Evolutionary conservation across 2,113 vertebrate genomes (phyloP), one percentile per base, ranked within the genome.

Genomic region (Gavialis gangeticus): DNA sequence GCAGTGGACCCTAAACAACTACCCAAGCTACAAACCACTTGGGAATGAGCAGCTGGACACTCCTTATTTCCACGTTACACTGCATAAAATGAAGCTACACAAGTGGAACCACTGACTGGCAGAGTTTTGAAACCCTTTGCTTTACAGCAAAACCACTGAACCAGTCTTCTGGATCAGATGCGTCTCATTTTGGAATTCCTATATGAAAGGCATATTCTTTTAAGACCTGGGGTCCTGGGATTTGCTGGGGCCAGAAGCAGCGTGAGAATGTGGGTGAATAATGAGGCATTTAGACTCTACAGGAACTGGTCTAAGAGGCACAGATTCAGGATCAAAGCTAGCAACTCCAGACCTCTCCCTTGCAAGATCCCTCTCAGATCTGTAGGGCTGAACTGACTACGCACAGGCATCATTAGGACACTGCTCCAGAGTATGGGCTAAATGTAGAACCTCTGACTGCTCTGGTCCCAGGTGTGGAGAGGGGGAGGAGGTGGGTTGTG

Each of bases 231-330:
- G 34, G 21, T 21, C 67, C 22, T 71, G 18, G 34, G 5, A 71
- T 71, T 34, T 24, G 67, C 67, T 6, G 37, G 30, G 19, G 19
- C 30, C 37, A 71, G 30, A 71, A 71, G 22, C 37, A 46, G 46
- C 46, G 9, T 46, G 46, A 46, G 46, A 46, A 46, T 46, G 46
- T 46, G n/a, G 28, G 12, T 4, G 27, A 75, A 34, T 81, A 3
- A 0, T 17, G 63, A 57, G 14, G 1, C 37, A 4, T 55, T 55
- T 57, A 21, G 75, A 2, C 9, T 56, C 27, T 22, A 21, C 13
- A n/a, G 63, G 63, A 73, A 75, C 1, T 0, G 46, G 11, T 18
- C 67, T 64, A 69, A 37, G 7, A 9, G 22, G n/a, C 71, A 30
- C 54, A 58, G 56, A 24, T 9, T 2, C 28, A 58, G 88, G 63